Percentiles rank a stretch among this genome's conserved stretches.
phyloP scores from a whole-genome alignment of 2,113 vertebrate genomes.

The Oxyruncus cristatus region DNA sequence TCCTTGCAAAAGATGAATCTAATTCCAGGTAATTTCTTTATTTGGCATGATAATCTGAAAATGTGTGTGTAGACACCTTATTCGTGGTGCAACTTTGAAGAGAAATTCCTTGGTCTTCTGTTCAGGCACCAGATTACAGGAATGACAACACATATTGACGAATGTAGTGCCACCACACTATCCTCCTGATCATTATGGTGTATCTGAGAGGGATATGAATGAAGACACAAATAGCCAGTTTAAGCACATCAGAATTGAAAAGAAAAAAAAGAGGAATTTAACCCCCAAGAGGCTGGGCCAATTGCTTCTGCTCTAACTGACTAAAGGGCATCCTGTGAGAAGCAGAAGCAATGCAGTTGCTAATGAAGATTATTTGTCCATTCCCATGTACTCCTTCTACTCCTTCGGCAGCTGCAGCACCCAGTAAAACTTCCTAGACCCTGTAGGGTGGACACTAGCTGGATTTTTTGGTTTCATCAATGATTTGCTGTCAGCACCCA shows the following conservation, averaged over 20 bases:
- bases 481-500: background rate
- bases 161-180: background rate
- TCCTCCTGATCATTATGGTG: background rate
- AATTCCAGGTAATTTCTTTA: background rate
- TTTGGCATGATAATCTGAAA: background rate
- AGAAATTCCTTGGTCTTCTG: background rate
- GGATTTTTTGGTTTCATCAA: background rate
- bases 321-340: background rate
- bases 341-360: background rate
- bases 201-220: background rate
- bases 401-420: background rate
- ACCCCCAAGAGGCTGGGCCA: background rate
- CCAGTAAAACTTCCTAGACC: background rate
- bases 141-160: background rate
- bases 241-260: background rate
- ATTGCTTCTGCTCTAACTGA: background rate
- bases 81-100: background rate
- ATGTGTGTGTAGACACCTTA: background rate
- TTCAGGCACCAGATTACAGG: background rate
- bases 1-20: background rate
- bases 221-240: background rate
- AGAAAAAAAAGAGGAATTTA: background rate
- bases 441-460: background rate
- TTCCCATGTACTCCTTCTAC: background rate
- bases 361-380: background rate